phyloP scores from a whole-genome alignment of 2,888 invertebrate species.

The Campoplex capitator region DNA sequence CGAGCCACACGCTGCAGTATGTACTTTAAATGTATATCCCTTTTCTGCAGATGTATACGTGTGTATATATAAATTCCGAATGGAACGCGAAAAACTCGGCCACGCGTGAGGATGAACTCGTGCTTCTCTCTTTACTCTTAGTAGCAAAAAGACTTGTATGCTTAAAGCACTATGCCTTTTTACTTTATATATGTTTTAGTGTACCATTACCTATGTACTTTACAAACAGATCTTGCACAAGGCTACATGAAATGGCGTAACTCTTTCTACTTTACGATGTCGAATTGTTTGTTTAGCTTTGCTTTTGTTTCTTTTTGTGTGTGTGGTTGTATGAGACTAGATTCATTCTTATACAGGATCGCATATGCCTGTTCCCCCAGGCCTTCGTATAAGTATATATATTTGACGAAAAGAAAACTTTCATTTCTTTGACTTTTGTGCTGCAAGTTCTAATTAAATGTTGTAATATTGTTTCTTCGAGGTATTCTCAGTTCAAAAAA shows the following conservation, averaged over 20 bases:
- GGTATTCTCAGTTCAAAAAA: too few relatives aligned
- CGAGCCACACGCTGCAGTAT: conserved; percentile 38
- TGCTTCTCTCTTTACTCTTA: conserved; percentile 12
- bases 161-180: conserved; percentile 38
- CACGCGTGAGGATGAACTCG: conserved; percentile 61
- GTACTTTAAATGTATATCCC: conserved; percentile 32
- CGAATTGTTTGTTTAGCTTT: not conserved
- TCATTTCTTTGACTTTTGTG: not conserved
- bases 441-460: not conserved
- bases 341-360: not conserved
- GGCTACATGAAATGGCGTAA: conserved; percentile 22
- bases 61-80: not conserved
- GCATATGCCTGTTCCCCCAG: not conserved
- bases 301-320: not conserved
- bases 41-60: not conserved
- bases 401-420: not conserved
- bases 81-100: conserved; percentile 54
- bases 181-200: conserved; percentile 5
- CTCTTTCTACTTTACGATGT: conserved; percentile 4
- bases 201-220: conserved; percentile 22
- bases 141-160: conserved; percentile 31
- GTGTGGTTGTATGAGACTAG: not conserved
- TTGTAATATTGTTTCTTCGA: too few relatives aligned
- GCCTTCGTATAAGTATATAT: not conserved
- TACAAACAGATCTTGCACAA: not conserved